These are phyloP conservation scores for Hylia prasina DNA, from an alignment of 2,113 vertebrate genomes.

Conservation along the genomic window DNA sequence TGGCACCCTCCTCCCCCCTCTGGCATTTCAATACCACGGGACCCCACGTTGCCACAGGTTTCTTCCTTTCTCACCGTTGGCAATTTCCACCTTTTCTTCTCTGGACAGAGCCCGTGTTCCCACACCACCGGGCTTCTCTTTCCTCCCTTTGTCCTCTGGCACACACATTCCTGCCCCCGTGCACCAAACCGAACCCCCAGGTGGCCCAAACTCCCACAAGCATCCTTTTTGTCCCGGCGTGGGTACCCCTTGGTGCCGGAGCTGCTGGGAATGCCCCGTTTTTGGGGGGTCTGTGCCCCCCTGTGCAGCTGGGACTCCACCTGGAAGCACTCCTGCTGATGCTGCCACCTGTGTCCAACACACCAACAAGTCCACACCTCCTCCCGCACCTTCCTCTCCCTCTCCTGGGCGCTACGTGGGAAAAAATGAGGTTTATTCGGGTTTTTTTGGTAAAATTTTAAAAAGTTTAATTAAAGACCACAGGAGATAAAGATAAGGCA, in stretches of 20 bases:
- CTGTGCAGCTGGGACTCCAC: neutral
- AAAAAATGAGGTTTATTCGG: neutral
- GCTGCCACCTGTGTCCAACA: neutral
- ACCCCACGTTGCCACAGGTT: rapidly evolving
- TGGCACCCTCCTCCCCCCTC: neutral
- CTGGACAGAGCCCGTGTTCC: neutral
- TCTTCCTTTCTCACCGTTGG: constrained; percentile 27
- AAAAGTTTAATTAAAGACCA: neutral
- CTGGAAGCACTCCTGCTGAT: neutral
- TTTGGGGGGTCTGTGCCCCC: neutral
- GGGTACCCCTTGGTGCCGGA: rapidly evolving
- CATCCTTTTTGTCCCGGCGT: neutral
- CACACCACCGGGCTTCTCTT: neutral
- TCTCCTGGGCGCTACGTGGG: neutral
- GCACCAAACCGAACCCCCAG: neutral
- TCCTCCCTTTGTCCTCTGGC: constrained; percentile 11
- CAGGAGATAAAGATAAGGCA: neutral
- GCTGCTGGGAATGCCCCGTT: neutral
- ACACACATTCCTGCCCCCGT: rapidly evolving
- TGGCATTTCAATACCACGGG: neutral
- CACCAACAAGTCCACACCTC: rapidly evolving
- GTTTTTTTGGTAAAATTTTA: neutral
- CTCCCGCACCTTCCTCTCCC: neutral
- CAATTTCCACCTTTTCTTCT: constrained; percentile 55
- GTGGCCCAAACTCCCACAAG: neutral